A percentile compares a stretch with the other conserved stretches of the same genome.
Conservation (phyloP, 1,140 invertebrate genomes). For the Andrena cerasifolii region DNA sequence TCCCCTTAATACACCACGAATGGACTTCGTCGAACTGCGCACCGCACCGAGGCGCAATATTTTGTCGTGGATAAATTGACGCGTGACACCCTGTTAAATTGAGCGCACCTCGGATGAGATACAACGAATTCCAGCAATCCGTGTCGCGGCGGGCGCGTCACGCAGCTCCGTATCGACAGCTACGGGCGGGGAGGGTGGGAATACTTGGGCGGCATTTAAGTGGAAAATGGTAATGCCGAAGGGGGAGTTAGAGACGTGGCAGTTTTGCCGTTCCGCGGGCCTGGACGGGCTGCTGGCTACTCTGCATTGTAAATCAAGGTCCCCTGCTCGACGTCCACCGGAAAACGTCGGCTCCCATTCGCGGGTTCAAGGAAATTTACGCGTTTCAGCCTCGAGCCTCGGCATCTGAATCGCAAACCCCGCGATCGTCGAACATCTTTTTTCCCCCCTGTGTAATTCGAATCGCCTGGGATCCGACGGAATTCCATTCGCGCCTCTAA, state of each 20-base stretch:
- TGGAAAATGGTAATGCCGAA: conserved; percentile 57
- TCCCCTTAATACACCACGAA: conserved; percentile 27
- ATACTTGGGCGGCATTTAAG: conserved; percentile 39
- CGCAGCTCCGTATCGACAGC: conserved; percentile 34
- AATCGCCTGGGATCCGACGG: background rate
- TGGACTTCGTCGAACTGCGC: background rate
- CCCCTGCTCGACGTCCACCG: background rate
- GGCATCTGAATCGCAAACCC: conserved; percentile 30
- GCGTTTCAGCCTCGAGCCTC: conserved; percentile 12
- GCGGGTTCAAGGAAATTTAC: conserved; percentile 31
- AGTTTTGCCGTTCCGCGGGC: background rate
- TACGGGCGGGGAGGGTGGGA: background rate
- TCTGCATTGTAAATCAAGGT: conserved; percentile 61
- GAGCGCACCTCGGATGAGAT: conserved; percentile 35
- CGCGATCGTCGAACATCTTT: background rate
- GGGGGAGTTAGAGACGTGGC: conserved; percentile 1
- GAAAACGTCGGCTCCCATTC: background rate
- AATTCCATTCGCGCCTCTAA: background rate
- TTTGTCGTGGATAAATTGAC: conserved; percentile 57
- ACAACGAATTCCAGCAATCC: conserved; percentile 36
- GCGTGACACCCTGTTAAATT: conserved; percentile 54
- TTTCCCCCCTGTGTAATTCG: background rate
- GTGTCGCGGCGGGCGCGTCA: conserved; percentile 31
- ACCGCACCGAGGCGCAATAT: conserved; percentile 14
- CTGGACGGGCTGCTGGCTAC: conserved; percentile 1